Conservation (phyloP, 2,113 vertebrate genomes). For the Alethe castanea region DNA sequence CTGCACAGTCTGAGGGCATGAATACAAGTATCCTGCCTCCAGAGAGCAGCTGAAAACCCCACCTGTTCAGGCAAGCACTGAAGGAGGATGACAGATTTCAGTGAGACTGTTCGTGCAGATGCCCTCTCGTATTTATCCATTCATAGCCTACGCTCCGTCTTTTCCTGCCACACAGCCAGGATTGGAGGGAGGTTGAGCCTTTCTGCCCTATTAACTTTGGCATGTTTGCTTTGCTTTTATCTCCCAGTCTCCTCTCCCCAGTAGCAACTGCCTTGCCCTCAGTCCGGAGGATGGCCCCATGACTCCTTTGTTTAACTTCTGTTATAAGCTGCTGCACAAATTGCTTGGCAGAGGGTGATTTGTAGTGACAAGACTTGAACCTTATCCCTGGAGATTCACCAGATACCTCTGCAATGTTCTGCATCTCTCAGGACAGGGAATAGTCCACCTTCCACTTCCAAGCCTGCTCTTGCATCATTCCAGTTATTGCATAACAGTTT, state of each 20-base stretch:
- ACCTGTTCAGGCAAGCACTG: background rate
- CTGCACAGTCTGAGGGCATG: background rate
- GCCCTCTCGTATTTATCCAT: background rate
- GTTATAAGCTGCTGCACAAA: conserved; percentile 69
- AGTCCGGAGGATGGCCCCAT: conserved; percentile 47
- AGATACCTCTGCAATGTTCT: conserved; percentile 70
- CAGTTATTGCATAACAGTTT: conserved; percentile 31
- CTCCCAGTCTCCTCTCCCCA: conserved; percentile 50
- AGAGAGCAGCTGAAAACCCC: background rate
- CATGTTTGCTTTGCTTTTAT: conserved; percentile 73
- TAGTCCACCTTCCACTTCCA: conserved; percentile 44
- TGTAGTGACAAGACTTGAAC: conserved; percentile 73
- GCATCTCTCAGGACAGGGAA: conserved; percentile 39
- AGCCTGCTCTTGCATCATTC: conserved; percentile 50
- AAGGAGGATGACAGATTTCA: background rate
- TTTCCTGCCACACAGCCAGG: background rate
- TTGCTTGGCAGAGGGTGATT: conserved; percentile 73
- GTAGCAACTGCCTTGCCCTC: conserved; percentile 67
- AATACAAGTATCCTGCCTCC: background rate
- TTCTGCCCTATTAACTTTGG: conserved; percentile 65
- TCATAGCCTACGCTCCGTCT: background rate
- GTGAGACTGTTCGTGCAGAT: background rate
- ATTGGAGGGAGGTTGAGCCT: conserved; percentile 18
- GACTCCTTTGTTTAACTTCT: conserved; percentile 73
- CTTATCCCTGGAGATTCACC: conserved; percentile 70